Conservation (phyloP, 2,888 invertebrate genomes). For the Tenthredo distinguenda region DNA sequence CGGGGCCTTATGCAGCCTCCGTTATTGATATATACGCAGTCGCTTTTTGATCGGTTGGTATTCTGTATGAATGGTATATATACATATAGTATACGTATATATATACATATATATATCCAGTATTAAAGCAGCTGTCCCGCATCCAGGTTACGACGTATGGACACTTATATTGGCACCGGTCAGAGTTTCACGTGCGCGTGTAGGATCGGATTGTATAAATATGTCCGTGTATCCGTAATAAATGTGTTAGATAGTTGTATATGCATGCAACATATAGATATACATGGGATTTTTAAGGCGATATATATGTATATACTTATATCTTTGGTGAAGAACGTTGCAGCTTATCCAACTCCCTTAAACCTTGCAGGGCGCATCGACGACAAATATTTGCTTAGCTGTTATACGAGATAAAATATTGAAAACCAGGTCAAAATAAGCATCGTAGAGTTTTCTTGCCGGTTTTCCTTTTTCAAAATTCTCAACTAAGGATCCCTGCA, state of each 20-base stretch:
- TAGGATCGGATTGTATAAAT: constrained; percentile 34
- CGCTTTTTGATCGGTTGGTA: constrained; percentile 36
- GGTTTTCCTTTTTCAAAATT: background rate
- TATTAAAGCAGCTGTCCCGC: constrained; percentile 71
- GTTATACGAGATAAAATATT: constrained; percentile 10
- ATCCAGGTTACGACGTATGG: constrained; percentile 57
- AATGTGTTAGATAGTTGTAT: constrained; percentile 18
- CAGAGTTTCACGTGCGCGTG: constrained; percentile 34
- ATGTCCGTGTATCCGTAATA: constrained; percentile 21
- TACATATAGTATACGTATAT: background rate
- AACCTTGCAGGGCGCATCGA: background rate
- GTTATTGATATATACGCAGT: constrained; percentile 55
- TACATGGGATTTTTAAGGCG: constrained; percentile 1
- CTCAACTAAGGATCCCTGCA: background rate
- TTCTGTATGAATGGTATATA: constrained; percentile 21
- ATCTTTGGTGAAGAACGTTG: constrained; percentile 8
- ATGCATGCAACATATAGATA: background rate
- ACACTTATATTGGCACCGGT: constrained; percentile 19
- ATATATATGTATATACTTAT: background rate
- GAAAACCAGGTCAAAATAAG: constrained; percentile 27
- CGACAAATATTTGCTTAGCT: constrained; percentile 44
- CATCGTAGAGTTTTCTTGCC: background rate
- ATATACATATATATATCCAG: constrained; percentile 24
- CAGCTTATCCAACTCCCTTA: constrained; percentile 7
- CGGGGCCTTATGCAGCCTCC: constrained; percentile 67